Evolutionary conservation across 2,797 vertebrate species (phyloP), one percentile per base, ranked within the genome.

Genomic region (Peromyscus attwateri): DNA sequence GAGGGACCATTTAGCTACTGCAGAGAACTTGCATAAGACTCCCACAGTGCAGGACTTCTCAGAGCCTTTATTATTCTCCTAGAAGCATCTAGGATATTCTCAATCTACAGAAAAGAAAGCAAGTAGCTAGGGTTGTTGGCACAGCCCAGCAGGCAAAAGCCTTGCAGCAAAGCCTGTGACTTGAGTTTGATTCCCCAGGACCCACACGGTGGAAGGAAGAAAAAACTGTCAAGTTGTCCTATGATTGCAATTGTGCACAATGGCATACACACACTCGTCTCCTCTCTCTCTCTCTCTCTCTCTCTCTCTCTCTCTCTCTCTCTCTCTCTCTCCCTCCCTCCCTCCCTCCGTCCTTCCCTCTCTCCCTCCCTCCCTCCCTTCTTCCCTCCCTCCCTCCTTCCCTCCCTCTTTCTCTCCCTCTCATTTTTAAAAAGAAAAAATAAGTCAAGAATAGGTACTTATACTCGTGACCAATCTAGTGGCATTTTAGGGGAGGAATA

Each of bases 51-150:
- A 40, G 60, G n/a, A 92, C 27, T 52, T 94, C 71, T 87, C 68
- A 92, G 95, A 87, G 31, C 60, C 31, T 93, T 91, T 64, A 52
- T 64, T 91, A 77, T 87, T 64, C 79, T 76, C 73, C 77, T 55
- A 60, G 12, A 84, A 71, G 10, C 49, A 94, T 57, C 57, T 27
- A 70, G 55, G 60, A 73, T 49, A 55, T 79, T 79, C 94, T 87
- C 87, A 71, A 55, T 77, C 76, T 89, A 31, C 8, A 55, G 17
- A 77, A 52, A 46, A 60, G 12, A 75, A 82, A 76, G 46, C 31
- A 70, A 16, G 23, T 27, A 70, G 12, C 25, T 49, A 31, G 1
- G 13, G 62, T 49, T 31, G 19, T n/a, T 68, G 62, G 43, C 43
- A 68, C 11, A 7, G 31, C 62, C 68, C 83, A 85, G 11, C 40